Percentiles rank a stretch among this genome's conserved stretches.
phyloP scores from a whole-genome alignment of 2,888 invertebrate genomes.

The Pyrgus malvae region DNA sequence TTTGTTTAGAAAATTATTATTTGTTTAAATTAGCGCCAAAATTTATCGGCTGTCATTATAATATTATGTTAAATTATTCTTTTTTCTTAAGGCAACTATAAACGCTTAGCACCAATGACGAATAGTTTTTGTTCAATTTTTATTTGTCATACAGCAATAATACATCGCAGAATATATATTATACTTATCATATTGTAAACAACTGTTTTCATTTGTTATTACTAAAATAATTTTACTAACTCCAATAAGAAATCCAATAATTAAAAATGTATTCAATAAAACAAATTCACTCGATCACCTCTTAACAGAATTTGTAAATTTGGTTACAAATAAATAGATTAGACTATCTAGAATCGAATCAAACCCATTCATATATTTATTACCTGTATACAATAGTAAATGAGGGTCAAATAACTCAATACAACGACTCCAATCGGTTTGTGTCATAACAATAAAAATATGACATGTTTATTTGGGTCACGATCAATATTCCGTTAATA shows the following conservation, averaged over 20 bases:
- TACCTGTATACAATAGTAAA: background rate
- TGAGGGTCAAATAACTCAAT: background rate
- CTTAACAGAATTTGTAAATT: too few species aligned
- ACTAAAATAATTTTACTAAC: too few species aligned
- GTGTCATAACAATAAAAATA: slow-evolving; percentile 1
- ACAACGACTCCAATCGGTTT: background rate
- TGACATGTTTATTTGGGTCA: slow-evolving; percentile 32
- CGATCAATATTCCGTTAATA: slow-evolving; percentile 40
- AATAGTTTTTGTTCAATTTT: too few species aligned
- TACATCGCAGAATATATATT: too few species aligned
- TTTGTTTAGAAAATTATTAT: background rate
- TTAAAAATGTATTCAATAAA: background rate
- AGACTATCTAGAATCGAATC: slow-evolving; percentile 6
- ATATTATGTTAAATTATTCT: background rate
- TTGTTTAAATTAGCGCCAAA: background rate
- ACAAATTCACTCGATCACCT: background rate
- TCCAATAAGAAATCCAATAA: background rate
- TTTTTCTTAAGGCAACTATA: background rate
- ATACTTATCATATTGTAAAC: too few species aligned
- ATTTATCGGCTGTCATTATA: background rate
- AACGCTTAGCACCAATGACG: background rate
- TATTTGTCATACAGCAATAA: too few species aligned
- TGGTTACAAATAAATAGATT: slow-evolving; percentile 4
- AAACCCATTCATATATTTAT: slow-evolving; percentile 7
- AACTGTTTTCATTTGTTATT: too few species aligned